These are phyloP conservation scores for Lysiphlebus fabarum DNA, from an alignment of 1,140 invertebrate species.

Conservation along the genomic window DNA sequence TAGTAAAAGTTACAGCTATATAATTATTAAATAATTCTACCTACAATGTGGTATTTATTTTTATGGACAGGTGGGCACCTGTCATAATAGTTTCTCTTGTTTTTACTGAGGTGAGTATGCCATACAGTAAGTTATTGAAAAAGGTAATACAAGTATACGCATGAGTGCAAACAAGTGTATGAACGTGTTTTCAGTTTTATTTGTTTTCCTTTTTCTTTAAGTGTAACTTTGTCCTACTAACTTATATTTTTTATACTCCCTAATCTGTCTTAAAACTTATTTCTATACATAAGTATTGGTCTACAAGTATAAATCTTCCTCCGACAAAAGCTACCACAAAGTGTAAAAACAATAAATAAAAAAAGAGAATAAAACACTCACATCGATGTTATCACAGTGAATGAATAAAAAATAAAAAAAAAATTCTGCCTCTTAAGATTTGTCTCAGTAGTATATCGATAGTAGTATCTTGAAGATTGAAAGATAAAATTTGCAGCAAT, in stretches of 20 bases:
- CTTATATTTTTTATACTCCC: slow-evolving; percentile 21
- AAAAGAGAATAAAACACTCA: neutral
- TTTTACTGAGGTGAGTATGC: neutral
- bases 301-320: slow-evolving; percentile 18
- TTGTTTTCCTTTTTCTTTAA: neutral
- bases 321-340: neutral
- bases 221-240: slow-evolving; percentile 14
- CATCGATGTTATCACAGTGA: neutral
- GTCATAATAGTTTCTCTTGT: slow-evolving; percentile 6
- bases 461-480: slow-evolving; percentile 23
- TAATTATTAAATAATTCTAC: too few species aligned
- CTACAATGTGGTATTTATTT: slow-evolving; percentile 6
- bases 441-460: slow-evolving; percentile 20
- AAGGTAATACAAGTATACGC: slow-evolving; percentile 1
- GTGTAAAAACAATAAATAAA: slow-evolving; percentile 1
- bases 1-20: too few species aligned
- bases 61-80: slow-evolving; percentile 9
- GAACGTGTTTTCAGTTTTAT: neutral
- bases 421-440: slow-evolving; percentile 12
- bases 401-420: slow-evolving; percentile 2
- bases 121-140: slow-evolving; percentile 2
- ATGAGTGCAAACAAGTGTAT: neutral
- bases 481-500: slow-evolving; percentile 19
- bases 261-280: neutral
- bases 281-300: slow-evolving; percentile 16